Base-by-base conservation (phyloP, 1,140 invertebrate genomes). In the Macrotrachela quadricornifera region DNA sequence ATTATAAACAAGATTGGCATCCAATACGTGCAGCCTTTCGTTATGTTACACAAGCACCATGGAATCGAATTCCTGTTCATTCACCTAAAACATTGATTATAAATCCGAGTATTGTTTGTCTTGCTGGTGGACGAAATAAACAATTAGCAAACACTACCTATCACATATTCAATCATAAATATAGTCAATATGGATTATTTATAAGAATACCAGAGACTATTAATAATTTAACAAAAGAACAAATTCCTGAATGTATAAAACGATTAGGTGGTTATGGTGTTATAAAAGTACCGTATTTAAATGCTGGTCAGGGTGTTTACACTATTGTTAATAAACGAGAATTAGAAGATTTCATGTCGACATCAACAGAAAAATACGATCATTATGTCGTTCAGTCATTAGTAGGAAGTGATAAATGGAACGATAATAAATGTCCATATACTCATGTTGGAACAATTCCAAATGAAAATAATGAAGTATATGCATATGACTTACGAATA, bases 81-180 rank as follows among this genome's bases (percentile, higher is more conserved):
- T 43, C 49, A 4, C n/a, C n/a, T n/a, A 50, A 50, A 50, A 50
- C 49, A 15, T 9, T 50, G 8, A 30, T 50, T 14, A 18, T 50
- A 12, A 50, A 50, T 50, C 49, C 49, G 15, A 43, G 43, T 13
- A 50, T 50, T 14, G 44, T 41, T 6, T 50, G 49, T 39, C 12
- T 50, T 43, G 49, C 49, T 30, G 49, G 49, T 36, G 49, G 49
- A 16, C 18, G 49, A 6, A 50, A 50, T n/a, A 50, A 50, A 41
- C 43, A 43, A 18, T 36, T 50, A 15, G 49, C 49, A 9, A 43
- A 40, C 11, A 43, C 43, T 50, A 41, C 49, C 4, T 50, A 50
- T 42, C 43, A 50, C 10, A 12, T 50, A 42, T 50, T 50, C 41
- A 50, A 50, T 50, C n/a, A 13, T 43, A 41, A 50, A 43, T 41